A percentile compares a stretch with the other conserved stretches of the same genome.
Conservation (phyloP, 2,113 vertebrate genomes). For the Egretta garzetta region DNA sequence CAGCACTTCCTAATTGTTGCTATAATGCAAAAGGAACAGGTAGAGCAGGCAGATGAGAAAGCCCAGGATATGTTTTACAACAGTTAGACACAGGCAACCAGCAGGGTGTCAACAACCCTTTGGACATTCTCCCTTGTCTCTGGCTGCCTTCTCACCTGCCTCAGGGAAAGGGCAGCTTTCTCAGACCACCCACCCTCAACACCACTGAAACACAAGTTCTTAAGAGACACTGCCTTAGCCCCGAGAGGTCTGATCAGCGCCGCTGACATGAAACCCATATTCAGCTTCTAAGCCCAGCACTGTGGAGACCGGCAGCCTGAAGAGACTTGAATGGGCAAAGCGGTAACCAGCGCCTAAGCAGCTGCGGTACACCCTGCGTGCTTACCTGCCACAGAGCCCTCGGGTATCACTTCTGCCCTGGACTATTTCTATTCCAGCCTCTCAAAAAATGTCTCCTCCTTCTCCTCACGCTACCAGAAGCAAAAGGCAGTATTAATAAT, state of each 20-base stretch:
- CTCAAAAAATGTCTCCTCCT: not conserved
- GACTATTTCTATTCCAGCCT: not conserved
- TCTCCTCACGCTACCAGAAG: not conserved
- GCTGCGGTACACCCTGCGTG: rapidly evolving
- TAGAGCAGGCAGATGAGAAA: not conserved
- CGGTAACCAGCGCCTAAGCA: not conserved
- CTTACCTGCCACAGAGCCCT: not conserved
- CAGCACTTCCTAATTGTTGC: not conserved
- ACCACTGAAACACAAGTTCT: not conserved
- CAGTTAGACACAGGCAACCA: not conserved
- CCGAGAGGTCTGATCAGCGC: not conserved
- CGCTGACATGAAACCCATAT: not conserved
- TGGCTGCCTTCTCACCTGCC: not conserved
- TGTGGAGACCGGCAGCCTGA: not conserved
- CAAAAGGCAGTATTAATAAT: not conserved
- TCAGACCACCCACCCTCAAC: not conserved
- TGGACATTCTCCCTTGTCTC: not conserved
- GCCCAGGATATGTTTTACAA: not conserved
- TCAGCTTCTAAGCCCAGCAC: not conserved
- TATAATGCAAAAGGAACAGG: not conserved
- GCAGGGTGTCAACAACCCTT: not conserved
- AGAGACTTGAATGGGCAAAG: not conserved
- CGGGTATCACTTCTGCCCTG: not conserved
- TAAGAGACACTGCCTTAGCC: not conserved
- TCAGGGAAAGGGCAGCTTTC: not conserved